A percentile compares a stretch with the other conserved stretches of the same genome.
These are phyloP conservation scores for Acanthopleura granulata DNA, from an alignment of 2,888 invertebrate species.

Conservation along the genomic window DNA sequence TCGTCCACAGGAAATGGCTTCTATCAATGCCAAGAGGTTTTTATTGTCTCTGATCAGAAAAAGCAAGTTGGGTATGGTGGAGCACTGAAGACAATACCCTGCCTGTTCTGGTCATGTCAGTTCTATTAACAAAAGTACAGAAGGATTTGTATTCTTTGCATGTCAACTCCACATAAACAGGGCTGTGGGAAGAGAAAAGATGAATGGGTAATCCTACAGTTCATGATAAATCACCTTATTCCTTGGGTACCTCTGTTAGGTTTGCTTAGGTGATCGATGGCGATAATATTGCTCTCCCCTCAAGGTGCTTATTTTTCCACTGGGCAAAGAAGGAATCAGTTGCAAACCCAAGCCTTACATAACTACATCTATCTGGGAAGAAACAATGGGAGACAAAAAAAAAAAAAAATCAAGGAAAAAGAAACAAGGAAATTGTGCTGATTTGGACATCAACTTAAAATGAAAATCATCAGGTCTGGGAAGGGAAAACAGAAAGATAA, in stretches of 20 bases:
- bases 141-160: not conserved
- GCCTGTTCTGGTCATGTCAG: not conserved
- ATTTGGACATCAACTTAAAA: no score
- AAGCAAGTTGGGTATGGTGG: not conserved
- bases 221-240: conserved; percentile 12
- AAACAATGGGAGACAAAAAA: no score
- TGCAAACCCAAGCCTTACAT: no score
- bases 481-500: not conserved
- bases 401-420: no score
- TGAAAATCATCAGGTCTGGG: not conserved
- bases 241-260: conserved; percentile 2
- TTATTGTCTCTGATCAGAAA: conserved; percentile 7
- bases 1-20: not conserved
- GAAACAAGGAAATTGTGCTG: no score
- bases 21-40: not conserved
- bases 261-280: conserved; percentile 2
- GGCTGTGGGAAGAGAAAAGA: not conserved
- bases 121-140: not conserved
- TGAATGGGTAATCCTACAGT: conserved; percentile 6
- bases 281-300: conserved; percentile 5
- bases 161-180: conserved; percentile 3
- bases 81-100: no score
- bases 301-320: not conserved
- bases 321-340: no score
- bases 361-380: no score